Conservation (phyloP, 2,888 invertebrate genomes). For the Dynastes maya region DNA sequence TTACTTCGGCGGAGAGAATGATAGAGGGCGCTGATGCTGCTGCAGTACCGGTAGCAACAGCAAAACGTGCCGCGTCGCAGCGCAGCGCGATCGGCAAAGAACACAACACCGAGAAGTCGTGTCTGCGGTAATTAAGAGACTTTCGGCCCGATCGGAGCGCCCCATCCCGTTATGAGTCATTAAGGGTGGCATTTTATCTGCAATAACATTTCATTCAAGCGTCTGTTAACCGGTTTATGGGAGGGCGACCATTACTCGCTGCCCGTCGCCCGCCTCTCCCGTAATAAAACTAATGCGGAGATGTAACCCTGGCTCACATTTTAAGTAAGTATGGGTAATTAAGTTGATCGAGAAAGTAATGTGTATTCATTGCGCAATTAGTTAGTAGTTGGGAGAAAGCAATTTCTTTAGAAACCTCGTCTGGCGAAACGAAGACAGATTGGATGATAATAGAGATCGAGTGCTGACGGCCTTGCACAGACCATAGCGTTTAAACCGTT, state of each 20-base stretch:
- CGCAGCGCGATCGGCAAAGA: constrained; percentile 13
- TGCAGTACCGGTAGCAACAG: constrained; percentile 1
- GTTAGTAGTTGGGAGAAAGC: constrained; percentile 40
- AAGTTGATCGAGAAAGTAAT: constrained; percentile 42
- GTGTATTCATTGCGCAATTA: constrained; percentile 44
- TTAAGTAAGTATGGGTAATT: constrained; percentile 45
- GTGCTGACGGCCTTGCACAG: neutral
- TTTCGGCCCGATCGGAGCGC: constrained; percentile 47
- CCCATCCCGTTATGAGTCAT: constrained; percentile 49
- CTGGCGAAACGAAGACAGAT: constrained; percentile 40
- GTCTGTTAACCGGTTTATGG: constrained; percentile 49
- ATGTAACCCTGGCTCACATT: constrained; percentile 35
- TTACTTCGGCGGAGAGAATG: neutral
- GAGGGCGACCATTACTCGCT: constrained; percentile 36
- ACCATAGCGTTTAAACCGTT: too few species aligned
- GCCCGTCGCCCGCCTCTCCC: constrained; percentile 19
- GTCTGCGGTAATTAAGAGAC: constrained; percentile 50
- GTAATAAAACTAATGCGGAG: constrained; percentile 42
- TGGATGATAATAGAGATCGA: constrained; percentile 28
- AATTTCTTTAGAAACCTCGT: constrained; percentile 35
- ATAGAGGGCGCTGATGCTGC: constrained; percentile 9
- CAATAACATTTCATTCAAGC: constrained; percentile 50
- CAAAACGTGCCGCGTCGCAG: neutral
- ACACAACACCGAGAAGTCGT: constrained; percentile 39
- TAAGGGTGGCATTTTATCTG: constrained; percentile 49